These are phyloP conservation scores for Trachelus iudaicus DNA, from an alignment of 2,888 invertebrate genomes.

Conservation along the genomic window DNA sequence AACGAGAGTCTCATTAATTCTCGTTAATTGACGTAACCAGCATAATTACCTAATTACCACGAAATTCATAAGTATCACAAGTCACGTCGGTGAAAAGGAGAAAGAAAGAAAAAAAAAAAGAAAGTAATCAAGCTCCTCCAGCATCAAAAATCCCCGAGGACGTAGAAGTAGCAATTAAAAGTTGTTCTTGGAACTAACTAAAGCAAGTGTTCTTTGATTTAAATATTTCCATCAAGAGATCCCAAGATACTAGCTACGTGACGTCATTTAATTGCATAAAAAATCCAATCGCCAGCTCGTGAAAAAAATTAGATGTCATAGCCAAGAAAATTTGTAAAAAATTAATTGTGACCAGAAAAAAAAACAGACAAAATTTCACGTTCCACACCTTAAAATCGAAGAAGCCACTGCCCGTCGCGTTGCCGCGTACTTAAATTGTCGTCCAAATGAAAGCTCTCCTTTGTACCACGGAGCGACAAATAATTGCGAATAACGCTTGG, in stretches of 20 bases:
- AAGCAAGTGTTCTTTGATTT: slow-evolving; percentile 59
- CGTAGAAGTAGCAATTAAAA: slow-evolving; percentile 61
- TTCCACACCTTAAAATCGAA: not conserved
- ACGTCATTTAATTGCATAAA: slow-evolving; percentile 57
- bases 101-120: slow-evolving; percentile 37
- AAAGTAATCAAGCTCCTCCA: slow-evolving; percentile 35
- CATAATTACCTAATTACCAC: slow-evolving; percentile 13
- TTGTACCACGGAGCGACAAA: slow-evolving; percentile 56
- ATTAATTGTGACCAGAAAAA: not conserved
- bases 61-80: slow-evolving; percentile 9
- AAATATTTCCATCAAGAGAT: slow-evolving; percentile 35
- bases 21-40: not conserved
- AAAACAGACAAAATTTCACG: not conserved
- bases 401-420: not conserved
- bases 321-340: no score
- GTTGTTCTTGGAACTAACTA: slow-evolving; percentile 60
- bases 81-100: slow-evolving; percentile 36
- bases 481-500: slow-evolving; percentile 63
- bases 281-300: slow-evolving; percentile 26
- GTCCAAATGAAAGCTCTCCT: slow-evolving; percentile 46
- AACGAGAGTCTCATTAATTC: not conserved
- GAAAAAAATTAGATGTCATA: not conserved
- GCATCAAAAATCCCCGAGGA: slow-evolving; percentile 57
- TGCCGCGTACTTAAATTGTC: slow-evolving; percentile 26
- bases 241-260: slow-evolving; percentile 49